Percentiles rank a stretch among this genome's conserved stretches.
These are phyloP conservation scores for Microdon myrmicae DNA, from an alignment of 2,888 invertebrate species.

Conservation along the genomic window DNA sequence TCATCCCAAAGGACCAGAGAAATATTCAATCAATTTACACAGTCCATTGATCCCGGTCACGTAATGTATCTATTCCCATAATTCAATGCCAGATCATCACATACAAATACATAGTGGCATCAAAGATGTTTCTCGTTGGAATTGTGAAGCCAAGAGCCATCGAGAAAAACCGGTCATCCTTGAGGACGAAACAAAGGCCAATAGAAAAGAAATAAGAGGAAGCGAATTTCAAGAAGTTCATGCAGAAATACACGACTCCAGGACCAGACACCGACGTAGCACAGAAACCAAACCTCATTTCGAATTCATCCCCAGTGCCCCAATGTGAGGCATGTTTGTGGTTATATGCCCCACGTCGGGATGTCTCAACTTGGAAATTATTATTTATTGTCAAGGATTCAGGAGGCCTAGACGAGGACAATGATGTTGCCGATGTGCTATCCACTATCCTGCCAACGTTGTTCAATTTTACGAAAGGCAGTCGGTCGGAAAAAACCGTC, in stretches of 20 bases:
- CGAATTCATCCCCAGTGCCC: constrained; percentile 51
- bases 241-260: no score
- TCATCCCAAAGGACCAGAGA: constrained; percentile 6
- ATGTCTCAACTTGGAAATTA: constrained; percentile 47
- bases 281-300: constrained; percentile 29
- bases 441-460: constrained; percentile 12
- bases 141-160: constrained; percentile 46
- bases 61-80: constrained; percentile 51
- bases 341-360: constrained; percentile 23
- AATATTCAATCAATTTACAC: constrained; percentile 52
- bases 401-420: constrained; percentile 5
- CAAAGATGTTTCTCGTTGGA: constrained; percentile 25
- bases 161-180: constrained; percentile 42
- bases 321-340: constrained; percentile 28
- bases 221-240: no score
- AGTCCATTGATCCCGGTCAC: constrained; percentile 52
- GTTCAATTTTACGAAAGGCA: constrained; percentile 39
- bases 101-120: constrained; percentile 10
- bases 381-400: constrained; percentile 45
- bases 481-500: constrained; percentile 10
- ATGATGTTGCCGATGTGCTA: constrained; percentile 19
- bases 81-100: constrained; percentile 32
- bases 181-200: no score
- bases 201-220: no score
- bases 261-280: no score